Conservation (phyloP, 2,888 invertebrate genomes). For the Noctua janthe region DNA sequence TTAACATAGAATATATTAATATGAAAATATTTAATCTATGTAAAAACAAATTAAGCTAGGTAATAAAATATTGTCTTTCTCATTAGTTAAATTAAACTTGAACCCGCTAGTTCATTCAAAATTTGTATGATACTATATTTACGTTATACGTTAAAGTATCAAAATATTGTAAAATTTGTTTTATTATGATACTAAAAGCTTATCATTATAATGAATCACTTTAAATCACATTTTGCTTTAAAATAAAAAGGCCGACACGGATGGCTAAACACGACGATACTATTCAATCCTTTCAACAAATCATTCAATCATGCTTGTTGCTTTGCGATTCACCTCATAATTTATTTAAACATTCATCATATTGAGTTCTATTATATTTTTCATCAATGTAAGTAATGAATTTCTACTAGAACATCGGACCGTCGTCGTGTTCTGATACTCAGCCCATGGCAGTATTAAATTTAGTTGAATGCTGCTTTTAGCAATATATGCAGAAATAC, state of each 20-base stretch:
- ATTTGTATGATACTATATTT: conserved; percentile 21
- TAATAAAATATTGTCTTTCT: conserved; percentile 8
- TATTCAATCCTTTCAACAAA: not conserved
- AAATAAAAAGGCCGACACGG: conserved; percentile 2
- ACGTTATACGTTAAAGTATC: conserved; percentile 19
- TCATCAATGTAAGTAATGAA: not conserved
- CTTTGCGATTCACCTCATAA: not conserved
- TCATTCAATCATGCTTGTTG: not conserved
- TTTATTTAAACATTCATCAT: not conserved
- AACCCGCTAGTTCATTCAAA: conserved; percentile 1
- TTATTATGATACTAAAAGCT: conserved; percentile 12
- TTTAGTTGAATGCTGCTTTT: conserved; percentile 36
- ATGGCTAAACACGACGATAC: conserved; percentile 4
- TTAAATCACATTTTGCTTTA: conserved; percentile 11
- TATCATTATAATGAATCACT: conserved; percentile 30
- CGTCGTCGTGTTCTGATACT: conserved; percentile 1
- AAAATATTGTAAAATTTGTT: conserved; percentile 46
- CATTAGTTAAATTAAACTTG: not conserved
- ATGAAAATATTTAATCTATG: conserved; percentile 42
- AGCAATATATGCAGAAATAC: conserved; percentile 11
- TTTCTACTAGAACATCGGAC: not conserved
- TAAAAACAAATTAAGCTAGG: conserved; percentile 24
- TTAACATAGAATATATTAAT: conserved; percentile 35
- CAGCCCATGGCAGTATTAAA: conserved; percentile 37
- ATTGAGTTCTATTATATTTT: not conserved